Evolutionary conservation across 2,797 vertebrate species (phyloP).

Genomic region (Arnoldichthys spilopterus): DNA sequence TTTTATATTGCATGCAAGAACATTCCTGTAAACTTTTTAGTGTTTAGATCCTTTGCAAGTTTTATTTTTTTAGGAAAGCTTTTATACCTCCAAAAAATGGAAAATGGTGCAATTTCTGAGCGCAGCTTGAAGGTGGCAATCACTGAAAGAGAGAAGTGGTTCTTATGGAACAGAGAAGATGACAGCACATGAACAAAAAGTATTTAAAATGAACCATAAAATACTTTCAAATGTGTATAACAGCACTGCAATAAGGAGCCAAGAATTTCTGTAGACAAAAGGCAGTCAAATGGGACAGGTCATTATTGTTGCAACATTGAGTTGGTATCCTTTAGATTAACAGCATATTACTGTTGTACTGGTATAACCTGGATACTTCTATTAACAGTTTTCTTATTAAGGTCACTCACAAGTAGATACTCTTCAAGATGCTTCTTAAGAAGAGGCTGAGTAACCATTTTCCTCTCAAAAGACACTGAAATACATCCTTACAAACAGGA

Average conservation of each 20-base stretch:
- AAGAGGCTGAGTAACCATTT: conserved; percentile 9
- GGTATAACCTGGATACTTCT: neutral
- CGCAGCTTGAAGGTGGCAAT: no score
- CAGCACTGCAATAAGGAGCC: neutral
- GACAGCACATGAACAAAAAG: neutral
- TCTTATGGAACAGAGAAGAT: neutral
- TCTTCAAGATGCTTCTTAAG: neutral
- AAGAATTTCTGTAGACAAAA: neutral
- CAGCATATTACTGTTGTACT: no score
- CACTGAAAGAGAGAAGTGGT: neutral
- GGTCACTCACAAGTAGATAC: neutral
- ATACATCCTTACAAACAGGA: neutral
- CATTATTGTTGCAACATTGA: neutral
- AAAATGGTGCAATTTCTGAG: no score
- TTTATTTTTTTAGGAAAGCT: no score
- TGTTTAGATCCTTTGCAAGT: no score
- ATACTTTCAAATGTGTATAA: neutral
- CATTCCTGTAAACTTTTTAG: no score
- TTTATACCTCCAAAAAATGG: no score
- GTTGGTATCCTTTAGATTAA: neutral
- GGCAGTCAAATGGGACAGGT: neutral
- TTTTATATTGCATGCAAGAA: no score
- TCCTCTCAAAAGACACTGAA: conserved; percentile 21
- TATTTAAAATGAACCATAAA: neutral
- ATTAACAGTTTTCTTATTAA: neutral